Conservation (phyloP, 1,140 invertebrate genomes). For the Drosophila watanabei region DNA sequence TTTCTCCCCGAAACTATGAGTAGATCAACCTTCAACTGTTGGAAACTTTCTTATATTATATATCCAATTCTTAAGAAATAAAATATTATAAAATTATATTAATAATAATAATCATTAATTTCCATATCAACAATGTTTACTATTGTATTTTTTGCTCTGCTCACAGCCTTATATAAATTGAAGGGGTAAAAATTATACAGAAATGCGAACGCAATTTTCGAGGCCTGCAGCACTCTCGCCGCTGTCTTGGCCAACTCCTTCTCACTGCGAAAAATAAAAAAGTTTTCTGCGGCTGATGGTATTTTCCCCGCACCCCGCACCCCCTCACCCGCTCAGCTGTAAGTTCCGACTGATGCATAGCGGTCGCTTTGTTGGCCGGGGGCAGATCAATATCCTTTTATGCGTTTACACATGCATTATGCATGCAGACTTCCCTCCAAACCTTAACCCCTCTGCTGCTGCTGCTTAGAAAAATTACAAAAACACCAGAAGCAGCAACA, state of each 20-base stretch:
- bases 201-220: slow-evolving; percentile 70
- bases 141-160: background rate
- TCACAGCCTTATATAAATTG: slow-evolving; percentile 12
- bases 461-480: slow-evolving; percentile 77
- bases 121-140: rapidly evolving
- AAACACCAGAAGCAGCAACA: slow-evolving; percentile 32
- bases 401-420: slow-evolving; percentile 69
- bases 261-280: slow-evolving; percentile 39
- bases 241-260: slow-evolving; percentile 65
- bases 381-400: slow-evolving; percentile 83
- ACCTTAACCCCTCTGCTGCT: slow-evolving; percentile 6
- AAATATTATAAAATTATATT: background rate
- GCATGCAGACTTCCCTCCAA: slow-evolving; percentile 46
- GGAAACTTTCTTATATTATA: background rate
- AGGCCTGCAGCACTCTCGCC: slow-evolving; percentile 55
- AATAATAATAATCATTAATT: too few species aligned
- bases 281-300: slow-evolving; percentile 64
- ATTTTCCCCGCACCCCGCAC: slow-evolving; percentile 11
- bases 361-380: slow-evolving; percentile 70
- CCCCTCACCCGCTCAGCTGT: background rate
- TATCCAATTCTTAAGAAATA: too few species aligned
- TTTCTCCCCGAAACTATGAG: rapidly evolving
- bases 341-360: slow-evolving; percentile 54
- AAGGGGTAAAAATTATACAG: slow-evolving; percentile 58
- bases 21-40: background rate